Conservation (phyloP, 2,797 vertebrate species). For the Lagorchestes hirsutus region DNA sequence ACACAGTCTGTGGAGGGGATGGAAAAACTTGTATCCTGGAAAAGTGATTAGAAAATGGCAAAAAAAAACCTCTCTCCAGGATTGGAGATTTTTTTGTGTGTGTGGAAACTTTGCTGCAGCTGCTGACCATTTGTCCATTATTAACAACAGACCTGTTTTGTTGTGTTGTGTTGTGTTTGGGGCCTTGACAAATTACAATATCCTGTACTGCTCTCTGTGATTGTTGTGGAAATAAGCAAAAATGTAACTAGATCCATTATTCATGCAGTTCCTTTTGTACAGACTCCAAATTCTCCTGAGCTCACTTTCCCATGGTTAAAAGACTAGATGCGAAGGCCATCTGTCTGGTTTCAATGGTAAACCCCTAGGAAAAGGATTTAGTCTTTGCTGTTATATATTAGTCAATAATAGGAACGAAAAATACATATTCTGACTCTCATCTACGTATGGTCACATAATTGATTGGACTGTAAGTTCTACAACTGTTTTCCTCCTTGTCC, state of each 20-base stretch:
- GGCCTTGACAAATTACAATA: constrained; percentile 81
- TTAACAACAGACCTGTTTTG: constrained; percentile 85
- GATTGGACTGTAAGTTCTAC: constrained; percentile 32
- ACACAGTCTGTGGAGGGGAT: constrained; percentile 39
- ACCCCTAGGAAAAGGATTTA: constrained; percentile 8
- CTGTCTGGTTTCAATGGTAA: background rate
- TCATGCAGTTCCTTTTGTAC: constrained; percentile 39
- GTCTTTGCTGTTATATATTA: constrained; percentile 17
- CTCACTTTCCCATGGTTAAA: background rate
- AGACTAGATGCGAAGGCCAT: constrained; percentile 23
- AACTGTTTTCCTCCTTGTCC: constrained; percentile 36
- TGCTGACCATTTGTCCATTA: constrained; percentile 85
- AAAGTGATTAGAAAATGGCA: constrained; percentile 78
- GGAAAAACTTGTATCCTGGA: constrained; percentile 73
- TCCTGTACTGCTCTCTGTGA: constrained; percentile 78
- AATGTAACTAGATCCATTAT: constrained; percentile 54
- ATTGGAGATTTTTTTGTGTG: constrained; percentile 77
- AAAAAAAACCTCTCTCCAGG: constrained; percentile 68
- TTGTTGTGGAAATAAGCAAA: constrained; percentile 77
- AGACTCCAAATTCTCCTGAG: constrained; percentile 37
- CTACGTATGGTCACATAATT: constrained; percentile 40
- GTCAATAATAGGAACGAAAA: constrained; percentile 59
- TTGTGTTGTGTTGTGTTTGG: constrained; percentile 83
- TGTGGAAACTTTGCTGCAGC: constrained; percentile 85
- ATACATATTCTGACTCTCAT: constrained; percentile 60